Base-by-base conservation (phyloP, 2,797 vertebrate genomes). In the Ciconia nigra region DNA sequence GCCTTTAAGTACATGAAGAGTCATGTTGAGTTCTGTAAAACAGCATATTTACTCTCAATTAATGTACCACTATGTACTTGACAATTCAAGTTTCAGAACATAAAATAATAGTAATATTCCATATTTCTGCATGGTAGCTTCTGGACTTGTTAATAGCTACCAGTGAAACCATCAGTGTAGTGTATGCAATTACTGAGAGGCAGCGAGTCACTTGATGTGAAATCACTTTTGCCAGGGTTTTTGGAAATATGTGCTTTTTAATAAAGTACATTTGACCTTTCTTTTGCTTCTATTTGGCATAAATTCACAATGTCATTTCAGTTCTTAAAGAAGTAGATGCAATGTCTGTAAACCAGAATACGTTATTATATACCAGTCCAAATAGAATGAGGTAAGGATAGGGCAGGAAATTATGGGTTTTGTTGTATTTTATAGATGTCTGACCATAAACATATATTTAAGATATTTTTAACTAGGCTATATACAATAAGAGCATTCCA, bases 311-410 rank as follows among this genome's bases (percentile, higher is more conserved):
- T 67, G 63, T 95, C 41, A 58, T 93, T 96, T 88, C 47, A 72
- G 84, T 85, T 93, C 84, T 93, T 89, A 76, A 96, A 82, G 87
- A 82, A 91, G 65, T 29, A 90, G 94, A 94, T 93, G 57, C 86
- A 87, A 58, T 74, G 41, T 87, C 57, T 85, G 62, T 94, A 95
- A 96, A 96, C 73, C 87, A 58, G 88, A 96, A 33, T 25, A 72
- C 42, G 31, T 90, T 63, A 7, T 73, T 91, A 81, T 95, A 69
- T 91, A 66, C 25, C 26, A 66, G 51, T 54, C 57, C 62, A 87
- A 74, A 65, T 5, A 63, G 19, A 15, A 77, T 33, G 69, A 61
- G 59, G n/a, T 55, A 52, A 28, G 20, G 35, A 21, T 4, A 62
- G 28, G 41, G 42, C 12, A 91, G 77, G 79, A 87, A 83, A 61